Conservation (phyloP, 2,113 vertebrate genomes). For the Vombatus ursinus region DNA sequence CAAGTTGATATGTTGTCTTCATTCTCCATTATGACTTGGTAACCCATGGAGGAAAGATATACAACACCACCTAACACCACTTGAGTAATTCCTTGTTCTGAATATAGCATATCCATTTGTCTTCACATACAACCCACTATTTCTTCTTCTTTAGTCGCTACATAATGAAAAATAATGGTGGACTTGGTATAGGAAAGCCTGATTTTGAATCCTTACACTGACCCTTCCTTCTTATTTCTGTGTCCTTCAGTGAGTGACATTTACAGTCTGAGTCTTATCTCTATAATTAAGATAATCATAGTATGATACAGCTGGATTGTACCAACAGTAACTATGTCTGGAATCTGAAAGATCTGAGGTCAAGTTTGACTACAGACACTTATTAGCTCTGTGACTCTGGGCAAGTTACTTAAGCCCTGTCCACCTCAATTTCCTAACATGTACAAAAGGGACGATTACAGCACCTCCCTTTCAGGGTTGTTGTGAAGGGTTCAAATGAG, state of each 20-base stretch:
- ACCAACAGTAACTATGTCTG: not conserved
- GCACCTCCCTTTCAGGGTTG: not conserved
- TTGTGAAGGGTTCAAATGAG: not conserved
- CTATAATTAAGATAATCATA: not conserved
- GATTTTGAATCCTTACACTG: too few relatives aligned
- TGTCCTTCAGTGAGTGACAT: not conserved
- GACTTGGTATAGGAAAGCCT: not conserved
- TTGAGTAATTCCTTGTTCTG: not conserved
- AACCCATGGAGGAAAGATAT: not conserved
- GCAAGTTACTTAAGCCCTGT: not conserved
- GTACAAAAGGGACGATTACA: not conserved
- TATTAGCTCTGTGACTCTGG: not conserved
- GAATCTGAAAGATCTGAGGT: not conserved
- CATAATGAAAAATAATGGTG: not conserved
- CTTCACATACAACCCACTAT: not conserved
- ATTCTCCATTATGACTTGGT: not conserved
- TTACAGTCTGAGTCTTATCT: not conserved
- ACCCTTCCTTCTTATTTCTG: not conserved
- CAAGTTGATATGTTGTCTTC: not conserved
- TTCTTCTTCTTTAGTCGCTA: not conserved
- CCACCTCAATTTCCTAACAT: not conserved
- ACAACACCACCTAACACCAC: not conserved
- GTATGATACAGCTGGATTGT: not conserved
- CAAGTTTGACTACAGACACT: not conserved
- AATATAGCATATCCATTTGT: not conserved